Percentiles rank a stretch among this genome's conserved stretches.
phyloP scores from a whole-genome alignment of 1,140 invertebrate species.

The Bombus sibiricus region DNA sequence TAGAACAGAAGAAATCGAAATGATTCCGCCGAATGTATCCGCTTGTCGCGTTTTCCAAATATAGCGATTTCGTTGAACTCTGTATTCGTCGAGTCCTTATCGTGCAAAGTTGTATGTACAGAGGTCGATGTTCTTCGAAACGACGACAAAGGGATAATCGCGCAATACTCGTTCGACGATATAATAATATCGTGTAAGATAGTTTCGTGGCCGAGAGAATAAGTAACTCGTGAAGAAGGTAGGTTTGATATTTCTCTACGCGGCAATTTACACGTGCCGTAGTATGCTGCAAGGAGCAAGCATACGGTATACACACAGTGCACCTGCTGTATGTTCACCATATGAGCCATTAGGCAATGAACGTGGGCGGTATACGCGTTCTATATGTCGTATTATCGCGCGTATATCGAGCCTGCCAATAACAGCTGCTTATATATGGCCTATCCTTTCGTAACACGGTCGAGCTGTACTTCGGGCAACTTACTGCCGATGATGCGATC shows the following conservation, averaged over 20 bases:
- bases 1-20: no score
- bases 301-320: slow-evolving; percentile 5
- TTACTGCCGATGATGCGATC: slow-evolving; percentile 42
- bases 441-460: slow-evolving; percentile 64
- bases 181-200: no score
- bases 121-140: no score
- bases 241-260: slow-evolving; percentile 34
- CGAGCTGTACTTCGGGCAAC: slow-evolving; percentile 48
- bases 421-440: slow-evolving; percentile 65
- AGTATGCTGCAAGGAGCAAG: background rate
- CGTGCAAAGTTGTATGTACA: no score
- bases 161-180: no score
- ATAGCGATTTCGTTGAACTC: no score
- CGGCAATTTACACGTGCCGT: slow-evolving; percentile 34
- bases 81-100: no score
- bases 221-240: background rate
- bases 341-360: slow-evolving; percentile 70
- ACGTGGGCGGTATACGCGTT: slow-evolving; percentile 45
- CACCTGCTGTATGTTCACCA: slow-evolving; percentile 42
- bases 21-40: no score
- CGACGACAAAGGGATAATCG: no score
- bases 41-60: no score
- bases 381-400: slow-evolving; percentile 68
- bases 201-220: no score
- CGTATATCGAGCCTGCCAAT: slow-evolving; percentile 69